Conservation (phyloP, 64 coral and sea anemone species). For the Montipora foliosa region DNA sequence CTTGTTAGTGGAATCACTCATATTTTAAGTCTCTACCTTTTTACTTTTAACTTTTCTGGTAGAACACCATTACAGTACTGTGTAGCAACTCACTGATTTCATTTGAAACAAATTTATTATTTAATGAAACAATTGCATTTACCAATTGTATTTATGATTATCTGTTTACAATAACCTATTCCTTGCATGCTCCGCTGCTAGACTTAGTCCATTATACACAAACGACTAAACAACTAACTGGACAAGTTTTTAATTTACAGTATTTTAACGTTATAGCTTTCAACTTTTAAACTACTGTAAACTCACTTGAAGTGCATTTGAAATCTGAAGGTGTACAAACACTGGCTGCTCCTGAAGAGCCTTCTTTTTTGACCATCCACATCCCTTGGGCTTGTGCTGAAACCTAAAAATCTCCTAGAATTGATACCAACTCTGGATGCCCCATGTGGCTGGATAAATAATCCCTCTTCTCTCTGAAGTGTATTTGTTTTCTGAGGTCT, state of each 20-base stretch:
- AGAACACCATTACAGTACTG: conserved; percentile 10
- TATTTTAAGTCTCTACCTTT: too few species aligned
- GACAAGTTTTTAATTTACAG: conserved; percentile 12
- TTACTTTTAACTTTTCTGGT: too few species aligned
- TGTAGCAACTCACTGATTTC: background rate
- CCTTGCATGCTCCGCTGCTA: background rate
- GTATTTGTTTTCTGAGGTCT: too few species aligned
- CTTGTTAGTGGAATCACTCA: too few species aligned
- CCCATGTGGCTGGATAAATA: conserved; percentile 45
- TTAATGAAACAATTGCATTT: background rate
- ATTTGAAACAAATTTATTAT: conserved; percentile 15
- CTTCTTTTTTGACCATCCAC: conserved; percentile 30
- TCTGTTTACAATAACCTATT: conserved; percentile 13
- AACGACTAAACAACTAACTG: too few species aligned
- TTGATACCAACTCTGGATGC: conserved; percentile 67
- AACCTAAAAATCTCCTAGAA: conserved; percentile 36
- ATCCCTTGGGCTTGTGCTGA: background rate
- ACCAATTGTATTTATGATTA: background rate
- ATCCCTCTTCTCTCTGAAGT: background rate
- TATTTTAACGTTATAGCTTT: conserved; percentile 23
- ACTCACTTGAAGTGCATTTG: conserved; percentile 31
- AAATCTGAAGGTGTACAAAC: background rate
- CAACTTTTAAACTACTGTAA: conserved; percentile 8
- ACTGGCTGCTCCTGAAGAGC: background rate
- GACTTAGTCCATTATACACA: background rate